Evolutionary conservation across 2,888 invertebrate species (phyloP), one percentile per base, ranked within the genome.

Genomic region (Sisyra terminalis): DNA sequence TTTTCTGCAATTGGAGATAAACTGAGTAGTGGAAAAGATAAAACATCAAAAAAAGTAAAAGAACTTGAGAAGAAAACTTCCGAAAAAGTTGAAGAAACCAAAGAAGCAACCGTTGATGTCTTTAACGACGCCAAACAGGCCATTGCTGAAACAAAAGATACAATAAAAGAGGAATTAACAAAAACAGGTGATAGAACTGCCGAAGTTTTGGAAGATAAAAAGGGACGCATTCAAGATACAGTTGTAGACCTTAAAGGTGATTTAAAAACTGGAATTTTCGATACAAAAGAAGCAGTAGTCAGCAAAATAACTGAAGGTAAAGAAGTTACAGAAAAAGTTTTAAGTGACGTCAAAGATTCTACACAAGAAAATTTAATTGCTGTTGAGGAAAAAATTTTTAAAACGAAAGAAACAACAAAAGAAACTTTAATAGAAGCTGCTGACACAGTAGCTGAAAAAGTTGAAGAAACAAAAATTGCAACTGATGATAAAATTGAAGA

Each of bases 71-170:
- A 53, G 18, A 13, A 18, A 11, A 7, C 16, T 16, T 15, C 11
- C 14, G 17, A 32, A 44, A 48, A 52, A 34, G 51, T 50, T 2
- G 41, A 51, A 37, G 64, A 68, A 54, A 59, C 66, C 32, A 65
- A 67, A 8, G 57, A 60, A 46, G 69, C 66, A 56, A 46, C 45
- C 0, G 63, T 65, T 48, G 63, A 63, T 15, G 64, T 66, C 48
- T 50, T 35, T 35, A 43, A 54, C 6, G 66, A 61, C 51, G 54
- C 60, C 13, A 63, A 61, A 54, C 59, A 60, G 17, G 63, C 68
- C 10, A 64, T 64, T 53, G 58, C 68, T 10, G 67, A 67, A 49
- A 65, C 67, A 31, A 31, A 41, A 41, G 15, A 41, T 8, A 5
- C n/a, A 16, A 10, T 17, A 34, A 13, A 17, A n/a, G 39, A 46